Evolutionary conservation across 2,888 invertebrate genomes (phyloP).

Genomic region (Sesia apiformis): DNA sequence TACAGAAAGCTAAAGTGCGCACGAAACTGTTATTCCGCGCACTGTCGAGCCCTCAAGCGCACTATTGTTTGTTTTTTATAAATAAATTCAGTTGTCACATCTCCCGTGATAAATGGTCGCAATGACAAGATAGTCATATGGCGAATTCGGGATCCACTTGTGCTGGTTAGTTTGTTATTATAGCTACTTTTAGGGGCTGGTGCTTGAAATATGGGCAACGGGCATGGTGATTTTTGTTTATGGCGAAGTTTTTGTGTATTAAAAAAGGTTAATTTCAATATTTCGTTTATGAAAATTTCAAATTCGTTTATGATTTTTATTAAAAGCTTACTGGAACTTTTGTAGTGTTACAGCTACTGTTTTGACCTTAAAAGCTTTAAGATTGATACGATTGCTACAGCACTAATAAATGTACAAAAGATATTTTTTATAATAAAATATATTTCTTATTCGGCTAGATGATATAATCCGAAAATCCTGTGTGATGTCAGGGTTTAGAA

Average conservation of each 20-base stretch:
- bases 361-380: no score
- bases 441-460: no score
- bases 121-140: conserved; percentile 66
- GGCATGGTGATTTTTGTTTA: conserved; percentile 11
- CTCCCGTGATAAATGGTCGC: conserved; percentile 60
- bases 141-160: conserved; percentile 60
- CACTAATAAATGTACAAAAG: no score
- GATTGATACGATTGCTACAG: no score
- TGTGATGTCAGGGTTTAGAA: no score
- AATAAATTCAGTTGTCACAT: conserved; percentile 73
- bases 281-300: no score
- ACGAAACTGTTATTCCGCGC: conserved; percentile 47
- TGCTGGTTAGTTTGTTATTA: conserved; percentile 25
- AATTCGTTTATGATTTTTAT: no score
- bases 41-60: conserved; percentile 30
- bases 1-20: conserved; percentile 32
- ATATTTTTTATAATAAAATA: no score
- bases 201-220: conserved; percentile 16
- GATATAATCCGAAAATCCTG: no score
- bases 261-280: no score
- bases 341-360: no score
- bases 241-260: conserved; percentile 3
- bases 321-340: no score
- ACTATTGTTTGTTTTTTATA: conserved; percentile 65
- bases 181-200: conserved; percentile 17